Evolutionary conservation across 2,113 vertebrate genomes (phyloP), one percentile per base, ranked within the genome.

Genomic region (Verasper variegatus): DNA sequence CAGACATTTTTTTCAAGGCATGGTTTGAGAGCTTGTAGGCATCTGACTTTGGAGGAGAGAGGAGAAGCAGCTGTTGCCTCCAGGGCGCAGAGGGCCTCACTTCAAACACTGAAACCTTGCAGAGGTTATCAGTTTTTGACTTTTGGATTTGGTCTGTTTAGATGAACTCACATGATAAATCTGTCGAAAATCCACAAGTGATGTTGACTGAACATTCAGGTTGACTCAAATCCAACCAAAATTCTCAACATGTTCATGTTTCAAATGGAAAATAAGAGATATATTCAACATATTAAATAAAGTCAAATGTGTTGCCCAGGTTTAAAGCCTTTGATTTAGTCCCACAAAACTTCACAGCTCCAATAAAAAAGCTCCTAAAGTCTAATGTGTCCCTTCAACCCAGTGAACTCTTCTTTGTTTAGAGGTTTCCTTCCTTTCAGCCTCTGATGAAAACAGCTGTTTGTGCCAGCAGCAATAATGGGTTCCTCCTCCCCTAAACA

Each of bases 341-440:
- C 12, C 40, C 40, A 42, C 40, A 13, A 42, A 42, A 42, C 40
- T 42, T 11, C 40, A n/a, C 51, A n/a, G 51, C 63, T 55, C 58
- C 42, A 70, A 27, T 55, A 45, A 64, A 76, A 56, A 72, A 72
- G 13, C n/a, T 15, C 31, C 11, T 47, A 26, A 45, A 52, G 0
- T 24, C n/a, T 14, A 1, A 37, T 35, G 18, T 20, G 18, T n/a
- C 68, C 57, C 35, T 61, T 68, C 60, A 37, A 51, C 45, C 24
- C 15, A 74, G 56, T 80, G 66, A 45, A 49, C 26, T 74, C 60
- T 12, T 68, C 64, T 81, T 80, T 82, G 75, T 85, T 74, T 66
- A 31, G 65, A 59, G 27, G 69, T 89, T 87, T 89, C 91, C 89
- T 86, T 88, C 88, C 82, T 87, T 52, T 52, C 26, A 55, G 72